Evolutionary conservation across 2,113 vertebrate species (phyloP).

Genomic region (Leucopsar rothschildi): DNA sequence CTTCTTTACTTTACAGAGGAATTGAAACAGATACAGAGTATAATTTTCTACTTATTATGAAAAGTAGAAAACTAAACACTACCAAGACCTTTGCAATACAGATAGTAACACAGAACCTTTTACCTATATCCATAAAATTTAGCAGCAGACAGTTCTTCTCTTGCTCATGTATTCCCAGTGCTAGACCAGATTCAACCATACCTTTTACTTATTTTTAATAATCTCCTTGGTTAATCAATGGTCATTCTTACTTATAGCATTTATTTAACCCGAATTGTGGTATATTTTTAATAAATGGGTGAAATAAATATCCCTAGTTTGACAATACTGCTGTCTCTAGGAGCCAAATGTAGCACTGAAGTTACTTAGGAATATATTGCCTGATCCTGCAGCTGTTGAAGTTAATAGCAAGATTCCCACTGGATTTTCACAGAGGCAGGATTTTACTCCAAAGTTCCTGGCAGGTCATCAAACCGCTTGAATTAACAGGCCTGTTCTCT

Average conservation of each 20-base stretch:
- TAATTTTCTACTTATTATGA: neutral
- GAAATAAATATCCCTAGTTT: neutral
- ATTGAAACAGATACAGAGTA: neutral
- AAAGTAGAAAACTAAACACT: neutral
- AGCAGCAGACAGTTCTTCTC: neutral
- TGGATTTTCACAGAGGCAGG: neutral
- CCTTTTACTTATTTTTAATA: neutral
- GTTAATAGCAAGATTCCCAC: neutral
- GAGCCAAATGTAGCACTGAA: neutral
- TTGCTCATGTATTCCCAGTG: neutral
- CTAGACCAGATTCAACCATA: neutral
- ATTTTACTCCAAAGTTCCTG: neutral
- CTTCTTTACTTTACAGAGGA: neutral
- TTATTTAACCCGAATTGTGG: neutral
- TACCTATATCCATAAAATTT: neutral
- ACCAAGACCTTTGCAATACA: neutral
- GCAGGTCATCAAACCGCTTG: neutral
- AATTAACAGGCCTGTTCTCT: neutral
- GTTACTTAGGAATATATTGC: neutral
- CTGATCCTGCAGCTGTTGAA: neutral
- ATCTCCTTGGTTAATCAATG: neutral
- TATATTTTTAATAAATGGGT: neutral
- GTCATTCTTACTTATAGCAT: neutral
- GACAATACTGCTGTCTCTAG: neutral
- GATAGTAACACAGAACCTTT: neutral